Evolutionary conservation across 2,888 invertebrate genomes (phyloP).

Genomic region (Electrophaes corylata): DNA sequence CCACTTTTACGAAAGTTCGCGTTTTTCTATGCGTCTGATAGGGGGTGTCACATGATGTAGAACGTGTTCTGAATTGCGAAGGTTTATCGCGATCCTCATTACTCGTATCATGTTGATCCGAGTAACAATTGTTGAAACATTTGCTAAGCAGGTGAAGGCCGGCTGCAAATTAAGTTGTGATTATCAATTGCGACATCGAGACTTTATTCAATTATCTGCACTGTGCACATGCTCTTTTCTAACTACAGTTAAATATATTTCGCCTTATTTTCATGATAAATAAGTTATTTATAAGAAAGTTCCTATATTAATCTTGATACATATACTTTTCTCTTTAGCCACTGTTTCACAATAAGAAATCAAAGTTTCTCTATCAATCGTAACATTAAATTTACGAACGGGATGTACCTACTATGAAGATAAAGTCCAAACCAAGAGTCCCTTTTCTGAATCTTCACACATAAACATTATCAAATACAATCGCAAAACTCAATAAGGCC

Average conservation of each 20-base stretch:
- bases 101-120: constrained; percentile 25
- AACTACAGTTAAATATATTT: background rate
- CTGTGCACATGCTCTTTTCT: constrained; percentile 1
- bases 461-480: constrained; percentile 31
- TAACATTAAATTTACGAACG: background rate
- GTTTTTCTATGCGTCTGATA: constrained; percentile 30
- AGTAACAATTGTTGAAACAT: constrained; percentile 22
- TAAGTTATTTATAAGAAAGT: too few relatives aligned
- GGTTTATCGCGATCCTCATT: constrained; percentile 28
- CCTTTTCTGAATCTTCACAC: constrained; percentile 27
- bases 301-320: too few relatives aligned
- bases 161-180: constrained; percentile 21
- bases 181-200: constrained; percentile 18
- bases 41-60: constrained; percentile 17
- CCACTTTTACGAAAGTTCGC: constrained; percentile 59
- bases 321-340: too few relatives aligned
- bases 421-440: background rate
- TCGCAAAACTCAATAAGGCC: constrained; percentile 47
- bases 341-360: background rate
- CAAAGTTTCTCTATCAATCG: too few relatives aligned
- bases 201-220: background rate
- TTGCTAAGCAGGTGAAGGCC: constrained; percentile 29
- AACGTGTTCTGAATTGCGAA: constrained; percentile 19
- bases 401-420: constrained; percentile 5
- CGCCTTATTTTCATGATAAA: too few relatives aligned